Conservation (phyloP, 1,140 invertebrate genomes). For the Drosophila kurseongensis region DNA sequence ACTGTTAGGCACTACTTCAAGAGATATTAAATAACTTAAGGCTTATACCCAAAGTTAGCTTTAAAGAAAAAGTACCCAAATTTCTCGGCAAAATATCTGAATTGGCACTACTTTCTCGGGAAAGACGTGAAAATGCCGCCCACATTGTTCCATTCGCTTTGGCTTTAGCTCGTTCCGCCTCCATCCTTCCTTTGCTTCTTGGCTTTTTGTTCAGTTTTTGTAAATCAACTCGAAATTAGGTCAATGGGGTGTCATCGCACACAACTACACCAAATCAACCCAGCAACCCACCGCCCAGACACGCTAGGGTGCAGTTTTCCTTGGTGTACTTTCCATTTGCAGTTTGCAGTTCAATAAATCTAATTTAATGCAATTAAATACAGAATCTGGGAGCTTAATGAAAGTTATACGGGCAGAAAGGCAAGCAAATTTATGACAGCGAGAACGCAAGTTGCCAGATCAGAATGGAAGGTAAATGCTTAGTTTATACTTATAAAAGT, state of each 20-base stretch:
- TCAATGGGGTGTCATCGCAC: slow-evolving; percentile 73
- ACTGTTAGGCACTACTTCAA: too few relatives aligned
- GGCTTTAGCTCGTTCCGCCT: slow-evolving; percentile 10
- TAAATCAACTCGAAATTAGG: slow-evolving; percentile 80
- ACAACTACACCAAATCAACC: slow-evolving; percentile 21
- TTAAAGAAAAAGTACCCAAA: not conserved
- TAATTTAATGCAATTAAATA: slow-evolving; percentile 51
- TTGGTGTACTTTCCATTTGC: slow-evolving; percentile 33
- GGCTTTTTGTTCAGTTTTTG: slow-evolving; percentile 64
- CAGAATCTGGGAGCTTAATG: slow-evolving; percentile 28
- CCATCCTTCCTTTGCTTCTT: slow-evolving; percentile 29
- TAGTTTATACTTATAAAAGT: not conserved
- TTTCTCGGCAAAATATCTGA: slow-evolving; percentile 7
- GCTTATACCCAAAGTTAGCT: not conserved
- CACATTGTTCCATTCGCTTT: slow-evolving; percentile 35
- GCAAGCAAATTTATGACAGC: slow-evolving; percentile 22
- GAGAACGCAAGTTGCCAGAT: slow-evolving; percentile 4
- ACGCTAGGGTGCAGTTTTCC: slow-evolving; percentile 25
- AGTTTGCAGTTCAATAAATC: slow-evolving; percentile 73
- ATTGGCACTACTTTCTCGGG: slow-evolving; percentile 18
- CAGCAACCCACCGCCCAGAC: slow-evolving; percentile 18
- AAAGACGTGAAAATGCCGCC: slow-evolving; percentile 34
- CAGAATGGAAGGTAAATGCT: slow-evolving; percentile 7
- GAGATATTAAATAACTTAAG: too few relatives aligned
- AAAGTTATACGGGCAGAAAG: slow-evolving; percentile 28